Conservation (phyloP, 92 coral and sea anemone genomes). For the Diadumene lineata region DNA sequence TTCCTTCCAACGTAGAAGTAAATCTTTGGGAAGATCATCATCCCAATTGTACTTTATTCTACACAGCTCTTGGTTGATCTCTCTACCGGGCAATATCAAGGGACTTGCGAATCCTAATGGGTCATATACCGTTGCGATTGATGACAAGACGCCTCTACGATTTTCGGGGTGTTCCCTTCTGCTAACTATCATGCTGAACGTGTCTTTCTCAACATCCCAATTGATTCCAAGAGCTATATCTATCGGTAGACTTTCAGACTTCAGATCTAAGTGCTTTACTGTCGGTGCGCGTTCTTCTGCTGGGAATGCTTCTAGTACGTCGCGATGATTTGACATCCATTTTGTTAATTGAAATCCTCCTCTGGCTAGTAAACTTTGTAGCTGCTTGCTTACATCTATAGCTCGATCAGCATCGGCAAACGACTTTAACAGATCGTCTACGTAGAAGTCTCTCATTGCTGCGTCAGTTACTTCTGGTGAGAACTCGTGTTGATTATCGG, state of each 20-base stretch:
- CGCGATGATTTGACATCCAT: conserved; percentile 59
- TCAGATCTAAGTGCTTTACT: conserved; percentile 42
- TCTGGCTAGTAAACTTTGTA: conserved; percentile 38
- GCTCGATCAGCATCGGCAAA: conserved; percentile 49
- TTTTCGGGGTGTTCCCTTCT: conserved; percentile 49
- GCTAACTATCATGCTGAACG: conserved; percentile 28
- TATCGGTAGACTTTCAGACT: conserved; percentile 39
- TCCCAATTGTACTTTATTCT: conserved; percentile 57
- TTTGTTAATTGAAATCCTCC: conserved; percentile 73
- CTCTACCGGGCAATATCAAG: conserved; percentile 54
- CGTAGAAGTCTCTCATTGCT: conserved; percentile 48
- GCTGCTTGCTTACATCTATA: conserved; percentile 43
- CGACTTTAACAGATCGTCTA: conserved; percentile 59
- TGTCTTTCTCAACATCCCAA: conserved; percentile 58
- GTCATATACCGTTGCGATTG: conserved; percentile 61
- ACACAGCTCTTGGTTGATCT: conserved; percentile 66
- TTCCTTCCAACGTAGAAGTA: conserved; percentile 39
- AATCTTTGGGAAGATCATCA: conserved; percentile 43
- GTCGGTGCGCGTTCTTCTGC: conserved; percentile 34
- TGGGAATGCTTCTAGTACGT: conserved; percentile 58
- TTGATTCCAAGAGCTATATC: conserved; percentile 62
- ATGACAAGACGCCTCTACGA: conserved; percentile 57
- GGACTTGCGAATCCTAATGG: conserved; percentile 68
- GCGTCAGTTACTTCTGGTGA: conserved; percentile 42
- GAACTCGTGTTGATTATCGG: conserved; percentile 39